These are phyloP conservation scores for Nothobranchius kuhntae DNA, from an alignment of 2,113 vertebrate genomes.

Conservation along the genomic window DNA sequence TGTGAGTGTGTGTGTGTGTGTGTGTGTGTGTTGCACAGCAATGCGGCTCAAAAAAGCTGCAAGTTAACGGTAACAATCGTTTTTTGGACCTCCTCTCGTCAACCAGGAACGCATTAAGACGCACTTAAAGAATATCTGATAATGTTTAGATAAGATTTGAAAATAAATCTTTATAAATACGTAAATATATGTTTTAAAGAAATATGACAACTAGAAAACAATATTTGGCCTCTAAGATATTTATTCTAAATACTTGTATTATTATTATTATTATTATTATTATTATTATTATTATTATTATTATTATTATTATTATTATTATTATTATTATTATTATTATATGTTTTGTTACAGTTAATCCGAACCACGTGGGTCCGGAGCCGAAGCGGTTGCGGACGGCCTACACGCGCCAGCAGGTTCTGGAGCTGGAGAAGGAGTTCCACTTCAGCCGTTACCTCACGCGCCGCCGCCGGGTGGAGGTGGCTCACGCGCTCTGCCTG, in stretches of 20 bases:
- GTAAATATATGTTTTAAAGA: no score
- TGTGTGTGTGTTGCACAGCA: slow-evolving; percentile 9
- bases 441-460: slow-evolving; percentile 76
- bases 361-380: slow-evolving; percentile 70
- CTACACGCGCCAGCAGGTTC: slow-evolving; percentile 74
- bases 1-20: slow-evolving; percentile 12
- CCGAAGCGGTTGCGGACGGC: slow-evolving; percentile 73
- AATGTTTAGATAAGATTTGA: background rate
- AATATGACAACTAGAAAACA: no score
- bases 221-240: no score
- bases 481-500: slow-evolving; percentile 66
- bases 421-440: slow-evolving; percentile 78
- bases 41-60: slow-evolving; percentile 26
- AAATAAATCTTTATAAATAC: background rate
- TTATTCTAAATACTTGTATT: no score
- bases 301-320: background rate
- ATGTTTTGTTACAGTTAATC: slow-evolving; percentile 56
- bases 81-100: slow-evolving; percentile 31
- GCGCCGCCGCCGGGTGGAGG: slow-evolving; percentile 71
- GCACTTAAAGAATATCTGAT: background rate
- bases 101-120: background rate
- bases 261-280: background rate
- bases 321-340: background rate
- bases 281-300: background rate
- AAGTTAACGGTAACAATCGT: slow-evolving; percentile 23